A percentile compares a stretch with the other conserved stretches of the same genome.
Conservation (phyloP, 2,888 invertebrate genomes). For the Trachelus tabidus region DNA sequence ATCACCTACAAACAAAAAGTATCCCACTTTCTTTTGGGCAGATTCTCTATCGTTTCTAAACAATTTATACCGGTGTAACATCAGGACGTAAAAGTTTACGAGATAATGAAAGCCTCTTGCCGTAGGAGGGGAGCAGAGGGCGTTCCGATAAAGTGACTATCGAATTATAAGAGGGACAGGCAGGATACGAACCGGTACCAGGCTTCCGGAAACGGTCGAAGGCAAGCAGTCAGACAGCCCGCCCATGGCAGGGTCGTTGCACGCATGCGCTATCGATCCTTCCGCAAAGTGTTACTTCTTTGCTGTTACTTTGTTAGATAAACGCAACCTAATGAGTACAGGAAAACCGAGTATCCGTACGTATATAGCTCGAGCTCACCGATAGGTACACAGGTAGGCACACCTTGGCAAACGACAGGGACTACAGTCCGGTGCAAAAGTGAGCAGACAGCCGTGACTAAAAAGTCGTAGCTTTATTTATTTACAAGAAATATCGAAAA, state of each 20-base stretch:
- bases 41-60: too few relatives aligned
- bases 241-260: conserved; percentile 28
- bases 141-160: too few relatives aligned
- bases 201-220: not conserved
- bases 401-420: not conserved
- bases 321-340: conserved; percentile 41
- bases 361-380: conserved; percentile 2
- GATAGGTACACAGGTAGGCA: conserved; percentile 2
- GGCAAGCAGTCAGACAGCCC: not conserved
- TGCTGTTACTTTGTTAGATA: conserved; percentile 12
- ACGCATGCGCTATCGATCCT: conserved; percentile 35
- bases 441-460: too few relatives aligned
- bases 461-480: too few relatives aligned
- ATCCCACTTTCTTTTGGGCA: too few relatives aligned
- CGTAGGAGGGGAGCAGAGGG: too few relatives aligned
- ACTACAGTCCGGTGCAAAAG: not conserved
- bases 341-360: conserved; percentile 33
- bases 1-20: too few relatives aligned
- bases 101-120: too few relatives aligned
- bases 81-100: too few relatives aligned
- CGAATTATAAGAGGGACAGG: too few relatives aligned
- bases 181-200: conserved; percentile 3
- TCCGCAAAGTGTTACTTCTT: conserved; percentile 25
- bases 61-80: too few relatives aligned
- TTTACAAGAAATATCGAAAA: too few relatives aligned